Conservation (phyloP, 1,140 invertebrate genomes). For the Megathymus violae region DNA sequence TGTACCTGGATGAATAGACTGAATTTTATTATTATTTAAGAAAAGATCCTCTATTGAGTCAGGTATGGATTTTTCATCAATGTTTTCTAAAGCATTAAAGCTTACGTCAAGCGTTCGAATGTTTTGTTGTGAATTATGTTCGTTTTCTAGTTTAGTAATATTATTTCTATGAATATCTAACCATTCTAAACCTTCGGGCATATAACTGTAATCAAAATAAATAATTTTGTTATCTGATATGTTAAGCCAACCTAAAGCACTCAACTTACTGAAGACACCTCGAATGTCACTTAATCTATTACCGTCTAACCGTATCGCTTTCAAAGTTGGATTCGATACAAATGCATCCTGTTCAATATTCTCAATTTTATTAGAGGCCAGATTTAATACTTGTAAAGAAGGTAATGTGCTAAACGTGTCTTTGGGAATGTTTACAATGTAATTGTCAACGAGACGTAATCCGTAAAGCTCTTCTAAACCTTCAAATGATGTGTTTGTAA, state of each 20-base stretch:
- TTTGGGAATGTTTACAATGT: conserved; percentile 86
- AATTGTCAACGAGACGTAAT: conserved; percentile 87
- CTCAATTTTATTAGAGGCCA: conserved; percentile 88
- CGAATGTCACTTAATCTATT: conserved; percentile 88
- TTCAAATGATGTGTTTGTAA: conserved; percentile 86
- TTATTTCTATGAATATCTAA: conserved; percentile 89
- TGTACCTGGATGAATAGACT: conserved; percentile 88
- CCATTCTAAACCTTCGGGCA: conserved; percentile 88
- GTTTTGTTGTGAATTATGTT: conserved; percentile 91
- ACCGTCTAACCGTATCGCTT: conserved; percentile 87
- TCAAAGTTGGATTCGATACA: conserved; percentile 86
- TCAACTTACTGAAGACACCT: conserved; percentile 87
- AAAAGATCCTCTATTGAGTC: conserved; percentile 90
- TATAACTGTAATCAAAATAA: conserved; percentile 88
- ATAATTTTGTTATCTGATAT: conserved; percentile 88
- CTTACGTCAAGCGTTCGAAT: conserved; percentile 91
- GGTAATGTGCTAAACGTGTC: conserved; percentile 87
- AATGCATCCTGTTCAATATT: conserved; percentile 88
- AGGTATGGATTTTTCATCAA: conserved; percentile 88
- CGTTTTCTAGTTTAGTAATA: conserved; percentile 88
- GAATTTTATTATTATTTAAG: conserved; percentile 91
- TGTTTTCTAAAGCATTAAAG: conserved; percentile 88
- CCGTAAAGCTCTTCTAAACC: conserved; percentile 87
- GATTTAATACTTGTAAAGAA: conserved; percentile 87
- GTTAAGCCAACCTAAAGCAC: conserved; percentile 88